Conservation (phyloP, 1,140 invertebrate species). For the Tenebrio molitor region DNA sequence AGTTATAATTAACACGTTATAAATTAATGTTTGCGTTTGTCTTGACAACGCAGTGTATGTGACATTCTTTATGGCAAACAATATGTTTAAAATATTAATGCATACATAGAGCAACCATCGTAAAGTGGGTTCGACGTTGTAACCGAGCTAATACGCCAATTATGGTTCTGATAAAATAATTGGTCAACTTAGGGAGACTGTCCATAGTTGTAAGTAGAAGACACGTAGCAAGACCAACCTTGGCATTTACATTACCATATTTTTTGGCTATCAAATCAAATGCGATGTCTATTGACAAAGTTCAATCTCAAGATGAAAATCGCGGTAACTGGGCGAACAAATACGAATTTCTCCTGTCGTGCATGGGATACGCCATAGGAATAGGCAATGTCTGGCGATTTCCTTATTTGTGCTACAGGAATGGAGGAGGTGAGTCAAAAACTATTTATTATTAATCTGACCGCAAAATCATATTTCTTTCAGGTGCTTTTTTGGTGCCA, state of each 20-base stretch:
- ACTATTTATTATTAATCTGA: background rate
- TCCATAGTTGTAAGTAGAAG: constrained; percentile 3
- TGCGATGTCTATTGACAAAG: background rate
- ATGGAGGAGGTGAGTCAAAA: constrained; percentile 82
- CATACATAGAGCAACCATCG: background rate
- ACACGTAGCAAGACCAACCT: background rate
- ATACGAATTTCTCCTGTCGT: constrained; percentile 81
- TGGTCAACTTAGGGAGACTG: background rate
- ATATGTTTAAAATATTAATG: too few species aligned
- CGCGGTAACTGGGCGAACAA: constrained; percentile 73
- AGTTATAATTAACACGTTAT: too few species aligned
- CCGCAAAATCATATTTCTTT: constrained; percentile 53
- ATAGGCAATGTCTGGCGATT: constrained; percentile 92
- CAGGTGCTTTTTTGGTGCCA: constrained; percentile 84
- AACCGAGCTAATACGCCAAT: constrained; percentile 5
- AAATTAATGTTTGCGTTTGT: too few species aligned
- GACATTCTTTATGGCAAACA: too few species aligned
- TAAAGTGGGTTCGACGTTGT: background rate
- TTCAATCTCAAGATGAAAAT: background rate
- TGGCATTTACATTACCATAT: background rate
- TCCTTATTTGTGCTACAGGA: constrained; percentile 86
- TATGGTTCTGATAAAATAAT: constrained; percentile 39
- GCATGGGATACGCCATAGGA: constrained; percentile 82
- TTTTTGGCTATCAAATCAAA: background rate
- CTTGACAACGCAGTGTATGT: too few species aligned